phyloP scores from a whole-genome alignment of 2,113 vertebrate species.

The Bufo bufo region DNA sequence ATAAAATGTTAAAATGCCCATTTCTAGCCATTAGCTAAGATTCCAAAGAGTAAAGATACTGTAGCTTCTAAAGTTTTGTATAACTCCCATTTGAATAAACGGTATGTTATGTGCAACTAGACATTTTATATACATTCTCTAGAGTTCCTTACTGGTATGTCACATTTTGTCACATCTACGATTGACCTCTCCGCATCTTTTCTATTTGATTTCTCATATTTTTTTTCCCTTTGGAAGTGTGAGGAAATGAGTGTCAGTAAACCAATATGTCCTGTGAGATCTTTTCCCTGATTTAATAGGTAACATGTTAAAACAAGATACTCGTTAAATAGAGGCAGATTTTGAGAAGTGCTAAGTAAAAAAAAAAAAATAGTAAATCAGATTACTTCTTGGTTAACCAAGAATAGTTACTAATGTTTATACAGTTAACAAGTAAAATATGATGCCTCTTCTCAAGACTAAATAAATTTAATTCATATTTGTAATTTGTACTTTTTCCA shows the following conservation, averaged over 20 bases:
- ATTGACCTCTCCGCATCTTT: background rate
- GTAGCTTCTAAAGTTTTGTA: too few species aligned
- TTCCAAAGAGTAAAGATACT: background rate
- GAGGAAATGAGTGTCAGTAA: slow-evolving; percentile 17
- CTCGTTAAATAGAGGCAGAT: slow-evolving; percentile 16
- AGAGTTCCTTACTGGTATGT: background rate
- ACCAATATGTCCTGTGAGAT: slow-evolving; percentile 18
- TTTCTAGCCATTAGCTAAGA: too few species aligned
- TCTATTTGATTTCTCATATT: background rate
- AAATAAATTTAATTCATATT: too few species aligned
- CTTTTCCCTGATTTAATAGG: slow-evolving; percentile 6
- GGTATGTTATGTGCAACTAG: background rate
- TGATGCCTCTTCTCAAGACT: too few species aligned
- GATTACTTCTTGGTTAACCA: background rate
- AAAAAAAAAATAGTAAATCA: background rate
- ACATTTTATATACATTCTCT: background rate
- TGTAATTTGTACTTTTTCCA: too few species aligned
- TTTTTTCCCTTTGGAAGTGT: background rate
- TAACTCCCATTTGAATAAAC: background rate
- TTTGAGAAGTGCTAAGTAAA: background rate
- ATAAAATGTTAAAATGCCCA: background rate
- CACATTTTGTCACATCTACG: background rate
- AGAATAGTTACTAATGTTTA: background rate
- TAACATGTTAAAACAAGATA: slow-evolving; percentile 32
- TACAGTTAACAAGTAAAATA: background rate